Conservation (phyloP, 2,113 vertebrate species). For the Amazona guildingii region DNA sequence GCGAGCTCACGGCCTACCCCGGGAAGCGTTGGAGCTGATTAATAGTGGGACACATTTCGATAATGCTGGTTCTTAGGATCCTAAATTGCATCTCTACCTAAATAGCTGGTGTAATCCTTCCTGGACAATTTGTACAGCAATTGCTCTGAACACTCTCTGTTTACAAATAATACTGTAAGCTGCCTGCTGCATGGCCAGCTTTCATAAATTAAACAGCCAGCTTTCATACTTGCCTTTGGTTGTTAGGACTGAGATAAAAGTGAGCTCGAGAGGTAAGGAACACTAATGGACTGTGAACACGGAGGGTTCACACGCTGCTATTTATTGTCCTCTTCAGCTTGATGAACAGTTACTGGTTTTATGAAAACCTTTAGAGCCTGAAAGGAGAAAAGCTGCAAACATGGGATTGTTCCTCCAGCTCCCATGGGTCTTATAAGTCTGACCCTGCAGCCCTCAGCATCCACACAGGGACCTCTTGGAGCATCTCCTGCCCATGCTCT, state of each 20-base stretch:
- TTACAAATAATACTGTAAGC: neutral
- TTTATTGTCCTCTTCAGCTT: neutral
- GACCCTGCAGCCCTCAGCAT: accelerated
- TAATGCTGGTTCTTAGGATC: neutral
- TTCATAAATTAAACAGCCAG: neutral
- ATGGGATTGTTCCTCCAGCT: neutral
- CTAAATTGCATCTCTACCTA: neutral
- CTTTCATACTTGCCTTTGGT: neutral
- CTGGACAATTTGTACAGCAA: neutral
- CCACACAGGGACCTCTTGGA: neutral
- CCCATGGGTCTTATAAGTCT: accelerated
- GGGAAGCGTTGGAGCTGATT: neutral
- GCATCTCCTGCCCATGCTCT: neutral
- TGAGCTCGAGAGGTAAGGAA: neutral
- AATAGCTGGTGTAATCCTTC: neutral
- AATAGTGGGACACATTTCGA: neutral
- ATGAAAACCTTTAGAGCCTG: neutral
- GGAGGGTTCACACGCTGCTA: neutral
- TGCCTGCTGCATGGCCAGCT: neutral
- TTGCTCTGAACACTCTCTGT: neutral
- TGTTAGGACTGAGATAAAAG: constrained; percentile 25
- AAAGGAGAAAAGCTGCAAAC: neutral
- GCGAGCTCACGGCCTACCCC: neutral
- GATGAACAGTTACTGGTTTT: neutral
- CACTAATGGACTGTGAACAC: neutral